These are phyloP conservation scores for Conopomorpha cramerella DNA, from an alignment of 1,140 invertebrate species.

Conservation along the genomic window DNA sequence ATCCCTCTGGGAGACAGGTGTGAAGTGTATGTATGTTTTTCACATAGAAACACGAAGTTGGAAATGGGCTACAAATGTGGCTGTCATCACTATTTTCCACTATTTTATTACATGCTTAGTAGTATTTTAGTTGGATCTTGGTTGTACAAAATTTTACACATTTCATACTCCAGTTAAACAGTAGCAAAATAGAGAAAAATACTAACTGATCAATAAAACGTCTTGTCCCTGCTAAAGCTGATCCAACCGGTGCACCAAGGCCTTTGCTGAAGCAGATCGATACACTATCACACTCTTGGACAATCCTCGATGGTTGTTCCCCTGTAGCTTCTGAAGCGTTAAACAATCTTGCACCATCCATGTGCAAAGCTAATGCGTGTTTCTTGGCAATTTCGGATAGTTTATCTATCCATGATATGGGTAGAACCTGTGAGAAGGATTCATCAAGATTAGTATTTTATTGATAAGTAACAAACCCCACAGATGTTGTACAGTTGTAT, in stretches of 20 bases:
- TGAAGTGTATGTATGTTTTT: too few species aligned
- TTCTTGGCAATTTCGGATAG: constrained; percentile 68
- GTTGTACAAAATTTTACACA: too few species aligned
- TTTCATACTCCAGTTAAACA: too few species aligned
- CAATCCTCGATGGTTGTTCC: constrained; percentile 68
- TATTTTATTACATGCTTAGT: too few species aligned
- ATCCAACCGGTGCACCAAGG: constrained; percentile 86
- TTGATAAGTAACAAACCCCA: too few species aligned
- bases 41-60: too few species aligned
- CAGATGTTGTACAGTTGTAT: too few species aligned
- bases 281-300: constrained; percentile 76
- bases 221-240: constrained; percentile 77
- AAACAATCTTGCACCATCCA: constrained; percentile 93
- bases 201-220: constrained; percentile 79
- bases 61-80: too few species aligned
- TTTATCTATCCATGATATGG: constrained; percentile 79
- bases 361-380: constrained; percentile 74
- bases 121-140: too few species aligned
- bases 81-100: too few species aligned
- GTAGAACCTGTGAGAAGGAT: constrained; percentile 63
- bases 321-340: constrained; percentile 78
- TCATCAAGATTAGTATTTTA: neutral
- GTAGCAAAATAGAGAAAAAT: too few species aligned
- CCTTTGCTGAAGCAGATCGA: constrained; percentile 87
- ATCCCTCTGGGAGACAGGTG: too few species aligned